Percentiles rank a stretch among this genome's conserved stretches.
phyloP scores from a whole-genome alignment of 2,113 vertebrate genomes.

The Ceyx cyanopectus region DNA sequence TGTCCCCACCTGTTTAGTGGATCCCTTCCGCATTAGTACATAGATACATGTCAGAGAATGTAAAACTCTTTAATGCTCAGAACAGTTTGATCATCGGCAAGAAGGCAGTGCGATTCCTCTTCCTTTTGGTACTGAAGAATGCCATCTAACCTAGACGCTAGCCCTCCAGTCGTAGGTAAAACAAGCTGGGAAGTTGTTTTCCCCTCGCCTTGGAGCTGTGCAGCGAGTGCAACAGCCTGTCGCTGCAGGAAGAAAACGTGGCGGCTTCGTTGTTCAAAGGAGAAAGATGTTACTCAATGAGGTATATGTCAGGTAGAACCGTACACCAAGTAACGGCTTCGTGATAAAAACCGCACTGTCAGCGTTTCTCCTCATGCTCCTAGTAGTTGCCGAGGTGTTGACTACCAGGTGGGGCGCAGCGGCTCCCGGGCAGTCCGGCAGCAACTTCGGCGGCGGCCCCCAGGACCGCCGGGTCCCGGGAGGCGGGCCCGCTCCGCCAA shows the following conservation, averaged over 20 bases:
- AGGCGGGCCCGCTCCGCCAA: neutral
- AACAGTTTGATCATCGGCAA: neutral
- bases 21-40: neutral
- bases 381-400: fast-evolving
- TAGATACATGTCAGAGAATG: neutral
- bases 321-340: neutral
- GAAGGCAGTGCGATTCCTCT: fast-evolving
- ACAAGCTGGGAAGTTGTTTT: fast-evolving
- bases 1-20: neutral
- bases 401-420: fast-evolving
- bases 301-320: neutral
- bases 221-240: fast-evolving
- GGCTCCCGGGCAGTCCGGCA: neutral
- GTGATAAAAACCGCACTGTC: neutral
- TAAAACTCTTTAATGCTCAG: neutral
- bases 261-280: fast-evolving
- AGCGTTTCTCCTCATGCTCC: neutral
- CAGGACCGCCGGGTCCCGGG: neutral
- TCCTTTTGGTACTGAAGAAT: neutral
- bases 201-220: neutral
- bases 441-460: neutral
- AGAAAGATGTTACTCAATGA: fast-evolving
- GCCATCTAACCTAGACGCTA: neutral
- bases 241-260: fast-evolving
- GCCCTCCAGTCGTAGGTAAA: neutral